These are phyloP conservation scores for Trichogramma evanescens DNA, from an alignment of 2,888 invertebrate species.

Conservation along the genomic window DNA sequence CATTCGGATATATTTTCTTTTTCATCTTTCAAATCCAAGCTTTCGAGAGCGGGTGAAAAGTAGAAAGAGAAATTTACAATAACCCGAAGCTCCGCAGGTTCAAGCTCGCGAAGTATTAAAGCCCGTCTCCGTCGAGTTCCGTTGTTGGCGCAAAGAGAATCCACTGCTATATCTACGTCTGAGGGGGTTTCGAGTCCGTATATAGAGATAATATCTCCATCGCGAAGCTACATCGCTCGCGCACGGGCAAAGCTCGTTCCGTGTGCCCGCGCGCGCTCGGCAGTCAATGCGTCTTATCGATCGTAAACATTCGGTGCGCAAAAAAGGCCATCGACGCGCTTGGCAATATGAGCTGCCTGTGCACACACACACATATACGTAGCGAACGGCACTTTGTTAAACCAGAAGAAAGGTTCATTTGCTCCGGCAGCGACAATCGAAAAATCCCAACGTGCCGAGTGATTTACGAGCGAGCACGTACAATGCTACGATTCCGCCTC, in stretches of 20 bases:
- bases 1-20: too few species aligned
- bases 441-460: not conserved
- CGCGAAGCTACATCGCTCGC: not conserved
- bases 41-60: too few species aligned
- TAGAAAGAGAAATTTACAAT: too few species aligned
- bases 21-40: too few species aligned
- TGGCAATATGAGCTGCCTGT: too few species aligned
- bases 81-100: too few species aligned
- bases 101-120: not conserved
- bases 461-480: slow-evolving; percentile 7
- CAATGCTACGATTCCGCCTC: too few species aligned
- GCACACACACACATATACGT: too few species aligned
- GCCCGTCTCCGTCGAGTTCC: not conserved
- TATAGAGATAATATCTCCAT: slow-evolving; percentile 12
- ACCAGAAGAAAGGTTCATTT: slow-evolving; percentile 3
- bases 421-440: not conserved
- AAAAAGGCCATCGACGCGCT: too few species aligned
- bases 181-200: not conserved
- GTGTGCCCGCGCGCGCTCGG: not conserved
- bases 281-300: slow-evolving; percentile 16
- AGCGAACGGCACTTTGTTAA: slow-evolving; percentile 1
- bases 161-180: not conserved
- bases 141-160: not conserved
- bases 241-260: not conserved
- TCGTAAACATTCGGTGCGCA: slow-evolving; percentile 13